Evolutionary conservation across 2,888 invertebrate genomes (phyloP), one percentile per base, ranked within the genome.

Genomic region (Pinctada fucata): DNA sequence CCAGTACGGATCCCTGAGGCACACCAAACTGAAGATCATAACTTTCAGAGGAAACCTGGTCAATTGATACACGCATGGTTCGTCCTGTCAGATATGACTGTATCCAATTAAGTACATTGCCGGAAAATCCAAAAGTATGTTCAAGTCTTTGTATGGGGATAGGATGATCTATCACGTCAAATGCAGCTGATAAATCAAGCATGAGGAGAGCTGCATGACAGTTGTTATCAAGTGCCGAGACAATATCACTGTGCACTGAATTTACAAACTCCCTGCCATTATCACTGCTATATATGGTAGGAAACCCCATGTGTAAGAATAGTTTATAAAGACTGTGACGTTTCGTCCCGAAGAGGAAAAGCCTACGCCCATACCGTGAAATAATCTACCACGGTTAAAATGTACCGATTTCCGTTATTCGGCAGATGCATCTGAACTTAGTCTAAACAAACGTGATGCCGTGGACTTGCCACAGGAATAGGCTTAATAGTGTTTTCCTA

Each of bases 1-100:
- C 78, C 16, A 78, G 49, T 4, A 78, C 78, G 2, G 78, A 78
- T 5, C 78, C 69, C 50, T 66, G 75, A 6, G 75, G 79, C 4
- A 75, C 78, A 69, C 78, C 68, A n/a, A 63, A 73, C 6, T 10
- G 3, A 10, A 73, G 10, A 2, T 31, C 8, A 49, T 48, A 1
- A 10, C 49, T 13, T 31, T 74, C 64, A 4, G 75, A 78, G 49
- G 45, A 5, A 0, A 48, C 16, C 6, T 47, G 13, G 16, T 52
- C 74, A 50, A 78, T 64, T 2, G 45, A 50, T 2, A 70, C 65
- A 49, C 51, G 8, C 47, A 69, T 68, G 16, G n/a, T 16, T 47
- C 78, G 45, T 13, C 66, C 49, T 5, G 31, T 47, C 5, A 78
- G 78, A 48, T 78, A 78, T 16, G 74, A 78, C 10, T 48, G 47